Conservation (phyloP, 2,797 vertebrate genomes). For the Molossus alvarezi region DNA sequence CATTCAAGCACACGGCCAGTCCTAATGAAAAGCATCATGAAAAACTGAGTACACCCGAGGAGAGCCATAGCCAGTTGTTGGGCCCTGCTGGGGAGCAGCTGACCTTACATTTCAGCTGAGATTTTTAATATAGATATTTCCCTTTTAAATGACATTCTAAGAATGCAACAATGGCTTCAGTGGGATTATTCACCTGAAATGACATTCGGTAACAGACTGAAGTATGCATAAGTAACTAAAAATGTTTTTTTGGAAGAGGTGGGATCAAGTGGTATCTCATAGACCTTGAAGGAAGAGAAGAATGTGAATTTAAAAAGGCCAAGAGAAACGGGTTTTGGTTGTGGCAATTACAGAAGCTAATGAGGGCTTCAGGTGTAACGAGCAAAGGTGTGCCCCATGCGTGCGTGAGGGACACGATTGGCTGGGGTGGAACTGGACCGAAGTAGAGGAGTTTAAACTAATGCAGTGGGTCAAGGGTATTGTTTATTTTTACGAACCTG, state of each 20-base stretch:
- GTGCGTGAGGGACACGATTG: not conserved
- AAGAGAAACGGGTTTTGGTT: not conserved
- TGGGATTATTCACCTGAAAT: not conserved
- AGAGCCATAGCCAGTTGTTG: not conserved
- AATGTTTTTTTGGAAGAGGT: not conserved
- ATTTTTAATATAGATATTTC: constrained; percentile 68
- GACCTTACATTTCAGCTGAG: constrained; percentile 62
- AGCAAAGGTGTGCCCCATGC: not conserved
- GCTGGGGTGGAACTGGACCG: no score
- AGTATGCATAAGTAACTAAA: not conserved
- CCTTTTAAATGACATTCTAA: constrained; percentile 31
- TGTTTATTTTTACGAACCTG: not conserved
- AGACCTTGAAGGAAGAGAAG: not conserved
- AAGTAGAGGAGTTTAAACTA: not conserved
- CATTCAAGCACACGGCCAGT: constrained; percentile 20
- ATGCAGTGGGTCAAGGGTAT: not conserved
- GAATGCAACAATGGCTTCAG: not conserved
- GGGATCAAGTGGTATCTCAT: not conserved
- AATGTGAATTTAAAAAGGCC: not conserved
- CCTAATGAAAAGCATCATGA: constrained; percentile 76
- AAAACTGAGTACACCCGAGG: constrained; percentile 61
- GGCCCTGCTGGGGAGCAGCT: constrained; percentile 64
- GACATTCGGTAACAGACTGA: not conserved
- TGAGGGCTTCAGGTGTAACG: not conserved
- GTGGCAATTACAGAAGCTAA: fast-evolving